These are phyloP conservation scores for Lepisosteus osseus DNA, from an alignment of 2,113 vertebrate genomes.

Conservation along the genomic window DNA sequence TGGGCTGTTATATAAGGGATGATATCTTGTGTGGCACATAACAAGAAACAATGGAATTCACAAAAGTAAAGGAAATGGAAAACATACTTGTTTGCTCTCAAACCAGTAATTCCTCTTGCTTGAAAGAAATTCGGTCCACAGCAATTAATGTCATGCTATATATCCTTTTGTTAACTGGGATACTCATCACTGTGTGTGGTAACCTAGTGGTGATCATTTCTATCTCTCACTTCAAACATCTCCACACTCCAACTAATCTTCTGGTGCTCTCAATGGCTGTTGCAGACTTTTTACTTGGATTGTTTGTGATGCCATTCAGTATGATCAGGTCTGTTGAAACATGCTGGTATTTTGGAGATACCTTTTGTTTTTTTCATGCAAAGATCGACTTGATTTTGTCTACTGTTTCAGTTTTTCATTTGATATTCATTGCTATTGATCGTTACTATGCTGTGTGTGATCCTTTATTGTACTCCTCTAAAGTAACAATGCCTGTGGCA, in stretches of 20 bases:
- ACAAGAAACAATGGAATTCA: no score
- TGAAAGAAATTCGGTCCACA: no score
- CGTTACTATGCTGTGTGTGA: conserved; percentile 56
- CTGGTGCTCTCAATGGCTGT: conserved; percentile 73
- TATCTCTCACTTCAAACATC: conserved; percentile 69
- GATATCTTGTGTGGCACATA: no score
- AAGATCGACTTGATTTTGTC: conserved; percentile 61
- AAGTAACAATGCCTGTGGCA: conserved; percentile 4
- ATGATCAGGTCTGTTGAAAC: conserved; percentile 74
- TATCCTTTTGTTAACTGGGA: conserved; percentile 54
- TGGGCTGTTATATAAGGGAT: no score
- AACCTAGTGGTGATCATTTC: conserved; percentile 75
- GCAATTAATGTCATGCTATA: no score
- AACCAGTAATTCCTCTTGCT: no score
- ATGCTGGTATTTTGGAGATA: conserved; percentile 75
- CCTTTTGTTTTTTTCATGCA: conserved; percentile 74
- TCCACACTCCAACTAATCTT: conserved; percentile 72
- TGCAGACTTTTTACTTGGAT: conserved; percentile 68
- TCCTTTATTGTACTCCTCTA: conserved; percentile 13
- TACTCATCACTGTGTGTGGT: conserved; percentile 66
- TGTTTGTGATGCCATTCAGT: conserved; percentile 74
- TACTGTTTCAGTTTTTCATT: conserved; percentile 71
- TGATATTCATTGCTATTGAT: conserved; percentile 75
- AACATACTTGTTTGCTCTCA: no score
- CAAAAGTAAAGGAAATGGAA: no score